Percentiles rank a stretch among this genome's conserved stretches.
These are phyloP conservation scores for Hephaestus fuliginosus DNA, from an alignment of 2,797 vertebrate genomes.

Conservation along the genomic window DNA sequence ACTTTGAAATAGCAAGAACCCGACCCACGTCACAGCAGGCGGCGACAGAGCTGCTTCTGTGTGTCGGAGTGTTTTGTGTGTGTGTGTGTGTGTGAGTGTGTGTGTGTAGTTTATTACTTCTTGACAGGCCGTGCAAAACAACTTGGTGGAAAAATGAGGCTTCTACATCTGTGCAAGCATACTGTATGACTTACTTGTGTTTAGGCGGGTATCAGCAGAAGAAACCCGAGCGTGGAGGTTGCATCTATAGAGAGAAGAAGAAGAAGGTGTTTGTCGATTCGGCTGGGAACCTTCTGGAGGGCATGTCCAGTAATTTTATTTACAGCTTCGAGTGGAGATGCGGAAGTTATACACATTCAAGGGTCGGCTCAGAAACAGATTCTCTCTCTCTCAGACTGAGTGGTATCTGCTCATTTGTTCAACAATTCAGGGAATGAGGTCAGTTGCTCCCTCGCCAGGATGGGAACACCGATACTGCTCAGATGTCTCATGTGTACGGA, in stretches of 20 bases:
- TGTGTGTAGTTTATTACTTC: conserved; percentile 39
- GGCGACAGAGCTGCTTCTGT: not conserved
- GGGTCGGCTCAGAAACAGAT: not conserved
- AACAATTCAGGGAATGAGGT: not conserved
- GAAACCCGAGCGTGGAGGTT: conserved; percentile 31
- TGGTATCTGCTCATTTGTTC: not conserved
- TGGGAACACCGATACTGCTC: not conserved
- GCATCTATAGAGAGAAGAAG: conserved; percentile 56
- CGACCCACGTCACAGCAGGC: conserved; percentile 21
- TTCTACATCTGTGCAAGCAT: conserved; percentile 5
- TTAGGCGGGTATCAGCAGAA: conserved; percentile 15
- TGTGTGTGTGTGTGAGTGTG: not conserved
- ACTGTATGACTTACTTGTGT: conserved; percentile 17
- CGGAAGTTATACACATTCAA: not conserved
- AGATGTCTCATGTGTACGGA: not conserved
- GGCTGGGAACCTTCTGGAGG: conserved; percentile 51
- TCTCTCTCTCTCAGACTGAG: not conserved
- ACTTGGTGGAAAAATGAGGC: conserved; percentile 20
- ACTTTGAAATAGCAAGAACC: conserved; percentile 63
- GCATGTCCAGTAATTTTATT: conserved; percentile 35
- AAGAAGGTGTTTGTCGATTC: conserved; percentile 51
- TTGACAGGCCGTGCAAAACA: conserved; percentile 17
- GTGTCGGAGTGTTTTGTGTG: not conserved
- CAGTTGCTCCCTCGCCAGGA: not conserved
- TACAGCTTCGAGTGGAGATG: conserved; percentile 10